A percentile compares a stretch with the other conserved stretches of the same genome.
Conservation (phyloP, 2,113 vertebrate species). For the Synchiropus splendidus region DNA sequence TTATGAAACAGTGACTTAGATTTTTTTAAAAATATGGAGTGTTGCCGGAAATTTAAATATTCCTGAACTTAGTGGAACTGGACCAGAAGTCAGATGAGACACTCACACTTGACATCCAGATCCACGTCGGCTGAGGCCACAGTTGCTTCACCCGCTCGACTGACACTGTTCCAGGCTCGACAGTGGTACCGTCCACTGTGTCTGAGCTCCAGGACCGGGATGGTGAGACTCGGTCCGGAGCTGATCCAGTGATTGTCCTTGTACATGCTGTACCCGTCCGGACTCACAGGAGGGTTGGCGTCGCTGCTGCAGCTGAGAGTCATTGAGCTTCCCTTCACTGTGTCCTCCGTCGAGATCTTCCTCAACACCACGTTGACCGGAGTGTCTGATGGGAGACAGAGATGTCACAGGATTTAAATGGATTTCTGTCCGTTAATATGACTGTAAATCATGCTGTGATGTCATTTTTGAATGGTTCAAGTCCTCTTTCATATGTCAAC, state of each 20-base stretch:
- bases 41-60: too few relatives aligned
- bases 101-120: constrained; percentile 16
- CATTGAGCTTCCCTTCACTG: constrained; percentile 4
- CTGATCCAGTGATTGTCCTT: constrained; percentile 1
- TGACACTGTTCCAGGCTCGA: constrained; percentile 7
- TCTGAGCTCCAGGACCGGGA: constrained; percentile 6
- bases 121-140: neutral
- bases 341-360: neutral
- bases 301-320: constrained; percentile 13
- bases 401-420: too few relatives aligned
- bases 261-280: constrained; percentile 4
- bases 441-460: too few relatives aligned
- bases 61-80: too few relatives aligned
- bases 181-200: constrained; percentile 16
- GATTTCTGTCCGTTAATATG: too few relatives aligned
- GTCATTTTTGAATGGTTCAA: too few relatives aligned
- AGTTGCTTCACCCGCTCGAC: neutral
- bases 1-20: too few relatives aligned
- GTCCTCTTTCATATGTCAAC: neutral
- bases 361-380: constrained; percentile 6
- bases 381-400: constrained; percentile 5
- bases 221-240: constrained; percentile 1
- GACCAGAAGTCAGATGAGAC: neutral
- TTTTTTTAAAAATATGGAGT: too few relatives aligned
- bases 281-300: constrained; percentile 12